Conservation (phyloP, 2,113 vertebrate species). For the Tricholaema leucomelas region DNA sequence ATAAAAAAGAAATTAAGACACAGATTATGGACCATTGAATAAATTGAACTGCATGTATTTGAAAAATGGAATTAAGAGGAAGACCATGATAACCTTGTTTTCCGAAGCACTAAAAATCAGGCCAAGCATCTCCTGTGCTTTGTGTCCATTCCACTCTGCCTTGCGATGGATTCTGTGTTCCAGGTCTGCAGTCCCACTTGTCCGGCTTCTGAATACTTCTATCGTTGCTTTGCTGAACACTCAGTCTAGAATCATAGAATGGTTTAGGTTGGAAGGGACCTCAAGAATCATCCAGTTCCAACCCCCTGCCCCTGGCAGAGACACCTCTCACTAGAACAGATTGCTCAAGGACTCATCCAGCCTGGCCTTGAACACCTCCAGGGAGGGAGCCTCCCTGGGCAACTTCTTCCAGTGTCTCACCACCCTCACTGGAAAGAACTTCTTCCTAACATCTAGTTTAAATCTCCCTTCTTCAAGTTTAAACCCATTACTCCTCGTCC, state of each 20-base stretch:
- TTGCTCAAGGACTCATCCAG: too few relatives aligned
- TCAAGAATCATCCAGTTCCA: too few relatives aligned
- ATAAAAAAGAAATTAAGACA: background rate
- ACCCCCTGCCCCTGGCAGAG: too few relatives aligned
- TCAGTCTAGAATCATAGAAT: background rate
- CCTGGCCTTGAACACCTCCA: too few relatives aligned
- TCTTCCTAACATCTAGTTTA: too few relatives aligned
- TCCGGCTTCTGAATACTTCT: background rate
- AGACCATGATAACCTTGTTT: background rate
- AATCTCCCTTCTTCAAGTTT: too few relatives aligned
- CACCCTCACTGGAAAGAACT: too few relatives aligned
- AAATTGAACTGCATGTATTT: background rate
- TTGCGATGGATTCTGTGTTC: background rate
- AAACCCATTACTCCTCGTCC: too few relatives aligned
- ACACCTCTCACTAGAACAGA: too few relatives aligned
- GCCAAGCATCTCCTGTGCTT: background rate
- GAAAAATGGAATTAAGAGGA: background rate
- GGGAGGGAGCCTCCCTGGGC: too few relatives aligned
- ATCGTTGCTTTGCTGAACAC: fast-evolving
- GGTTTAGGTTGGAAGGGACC: too few relatives aligned
- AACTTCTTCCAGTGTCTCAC: too few relatives aligned
- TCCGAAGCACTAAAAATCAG: background rate
- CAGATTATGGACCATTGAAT: background rate
- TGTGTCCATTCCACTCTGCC: background rate
- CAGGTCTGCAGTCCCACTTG: background rate